Evolutionary conservation across 2,797 vertebrate genomes (phyloP), one percentile per base, ranked within the genome.

Genomic region (Lepus oiostolus): DNA sequence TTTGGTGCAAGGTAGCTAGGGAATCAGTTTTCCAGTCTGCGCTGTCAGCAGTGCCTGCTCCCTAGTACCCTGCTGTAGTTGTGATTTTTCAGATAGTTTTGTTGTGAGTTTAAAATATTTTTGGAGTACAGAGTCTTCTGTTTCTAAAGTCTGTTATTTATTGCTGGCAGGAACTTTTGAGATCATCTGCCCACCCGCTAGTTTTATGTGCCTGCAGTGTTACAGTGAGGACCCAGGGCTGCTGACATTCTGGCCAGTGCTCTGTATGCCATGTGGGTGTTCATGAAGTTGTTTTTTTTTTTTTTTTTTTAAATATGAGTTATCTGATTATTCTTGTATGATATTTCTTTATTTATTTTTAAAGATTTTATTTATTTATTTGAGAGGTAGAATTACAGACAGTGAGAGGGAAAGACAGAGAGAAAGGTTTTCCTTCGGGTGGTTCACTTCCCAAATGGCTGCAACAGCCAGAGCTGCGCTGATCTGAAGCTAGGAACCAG

Each of bases 31-130:
- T 50, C 68, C 52, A 58, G 35, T 77, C 32, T 93, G 7, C 26
- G 28, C 70, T 19, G 63, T 52, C 26, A 50, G 63, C 70, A 70
- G 0, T 38, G 9, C 62, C 58, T 87, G 26, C 63, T 17, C 28
- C 83, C 19, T 86, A 11, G 72, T 21, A 50, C 30, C 30, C 38
- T 52, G 35, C 17, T 28, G 2, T 54, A n/a, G 11, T 79, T 68
- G 3, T 62, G 16, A 60, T 12, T 85, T 87, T 85, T 85, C 50
- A 79, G 11, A 62, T 26, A 88, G 8, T 54, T 90, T 67, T 77
- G 4, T 50, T 47, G 42, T 70, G 58, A 93, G 54, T 82, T 81
- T 52, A 70, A 86, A 88, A 9, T 91, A 63, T 30, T 85, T 91
- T 60, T 58, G 90, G 52, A 62, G 28, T 71, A 7, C 17, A 35